Base-by-base conservation (phyloP, 2,113 vertebrate species). In the Xyrauchen texanus region DNA sequence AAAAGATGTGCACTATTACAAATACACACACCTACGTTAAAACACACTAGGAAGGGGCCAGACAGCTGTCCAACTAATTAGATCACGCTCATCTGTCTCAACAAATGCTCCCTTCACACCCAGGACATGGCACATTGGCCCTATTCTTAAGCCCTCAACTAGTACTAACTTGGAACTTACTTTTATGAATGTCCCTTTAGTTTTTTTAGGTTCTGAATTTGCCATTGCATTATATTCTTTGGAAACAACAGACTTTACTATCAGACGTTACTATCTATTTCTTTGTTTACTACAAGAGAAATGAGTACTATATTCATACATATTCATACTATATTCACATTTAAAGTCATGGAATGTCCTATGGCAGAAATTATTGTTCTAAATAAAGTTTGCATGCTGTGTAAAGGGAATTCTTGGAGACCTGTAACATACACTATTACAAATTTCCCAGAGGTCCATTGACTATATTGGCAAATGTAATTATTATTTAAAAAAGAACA, bases 11-110 rank as follows among this genome's bases (percentile, higher is more conserved):
- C 21, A 34, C 21, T 1, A 34, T 34, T 34, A 34, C 21, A 34
- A 34, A 34, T 34, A 34, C 21, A 34, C 21, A 34, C 21, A 34
- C 21, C 21, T 34, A 34, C 3, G 21, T 34, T 34, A 34, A 34
- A 34, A 67, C 60, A 52, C 45, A 82, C 21, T 34, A 34, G 21
- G 21, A 34, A 34, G 21, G 21, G 21, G 21, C 21, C 87, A 91
- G 85, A 90, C 89, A 34, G 88, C 87, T 90, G 86, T 91, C 90
- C 58, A 62, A 82, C 83, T 57, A 76, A 65, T 92, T 86, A 88
- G 83, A 78, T 5, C 84, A 90, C 52, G 83, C 85, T 89, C 49
- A 21, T 69, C 84, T 90, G 82, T 79, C 85, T 87, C 13, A 63
- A 77, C 81, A 75, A 71, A 78, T 64, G 57, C 66, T 6, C 52